Conservation (phyloP, 2,888 invertebrate genomes). For the Helleia helle region DNA sequence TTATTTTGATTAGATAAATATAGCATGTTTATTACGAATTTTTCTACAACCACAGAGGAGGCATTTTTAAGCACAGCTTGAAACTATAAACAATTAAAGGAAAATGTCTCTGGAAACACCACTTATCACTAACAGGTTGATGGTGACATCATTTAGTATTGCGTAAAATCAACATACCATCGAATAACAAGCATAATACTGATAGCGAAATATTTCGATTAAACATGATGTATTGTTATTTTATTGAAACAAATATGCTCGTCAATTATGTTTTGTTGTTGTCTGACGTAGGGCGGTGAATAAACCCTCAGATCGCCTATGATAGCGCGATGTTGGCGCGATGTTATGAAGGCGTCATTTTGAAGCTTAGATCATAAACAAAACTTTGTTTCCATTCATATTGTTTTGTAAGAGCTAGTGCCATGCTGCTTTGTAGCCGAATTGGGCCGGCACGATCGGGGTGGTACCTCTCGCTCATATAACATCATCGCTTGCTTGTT, state of each 20-base stretch:
- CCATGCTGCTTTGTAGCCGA: too few relatives aligned
- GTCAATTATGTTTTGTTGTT: neutral
- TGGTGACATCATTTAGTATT: neutral
- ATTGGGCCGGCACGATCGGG: too few relatives aligned
- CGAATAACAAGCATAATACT: neutral
- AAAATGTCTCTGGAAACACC: neutral
- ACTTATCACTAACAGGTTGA: neutral
- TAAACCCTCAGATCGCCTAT: constrained; percentile 18
- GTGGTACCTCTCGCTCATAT: too few relatives aligned
- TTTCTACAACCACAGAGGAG: too few relatives aligned
- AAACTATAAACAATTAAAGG: too few relatives aligned
- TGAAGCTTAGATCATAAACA: too few relatives aligned
- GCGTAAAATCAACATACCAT: neutral
- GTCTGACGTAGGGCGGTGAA: constrained; percentile 21
- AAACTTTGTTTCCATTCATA: too few relatives aligned
- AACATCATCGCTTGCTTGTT: too few relatives aligned
- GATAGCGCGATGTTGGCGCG: neutral
- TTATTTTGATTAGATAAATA: too few relatives aligned
- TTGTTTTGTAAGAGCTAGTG: too few relatives aligned
- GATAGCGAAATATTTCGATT: constrained; percentile 4
- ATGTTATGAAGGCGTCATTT: neutral
- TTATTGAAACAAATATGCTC: neutral
- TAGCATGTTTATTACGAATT: too few relatives aligned
- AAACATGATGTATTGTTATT: constrained; percentile 1
- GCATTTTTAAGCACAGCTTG: too few relatives aligned